Percentiles rank a stretch among this genome's conserved stretches.
phyloP scores from a whole-genome alignment of 2,113 vertebrate genomes.

The Chionomys nivalis region DNA sequence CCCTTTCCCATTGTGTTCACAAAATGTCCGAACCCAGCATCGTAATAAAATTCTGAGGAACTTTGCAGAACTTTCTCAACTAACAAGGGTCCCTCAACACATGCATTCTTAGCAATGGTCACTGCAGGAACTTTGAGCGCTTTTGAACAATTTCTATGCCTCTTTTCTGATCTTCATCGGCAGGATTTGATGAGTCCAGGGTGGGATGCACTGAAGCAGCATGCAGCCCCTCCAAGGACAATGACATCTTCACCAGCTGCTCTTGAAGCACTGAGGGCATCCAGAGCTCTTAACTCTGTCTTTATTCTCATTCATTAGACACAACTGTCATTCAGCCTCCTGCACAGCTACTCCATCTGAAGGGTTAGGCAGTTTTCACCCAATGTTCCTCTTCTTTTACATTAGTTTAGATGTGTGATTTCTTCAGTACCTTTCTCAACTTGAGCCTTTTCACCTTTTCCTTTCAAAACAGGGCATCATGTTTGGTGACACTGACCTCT shows the following conservation, averaged over 20 bases:
- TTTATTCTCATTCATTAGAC: not conserved
- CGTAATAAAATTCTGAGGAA: not conserved
- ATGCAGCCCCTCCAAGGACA: not conserved
- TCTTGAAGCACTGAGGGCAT: not conserved
- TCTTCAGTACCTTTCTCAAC: not conserved
- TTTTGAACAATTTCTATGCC: not conserved
- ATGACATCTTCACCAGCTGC: not conserved
- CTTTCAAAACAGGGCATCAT: not conserved
- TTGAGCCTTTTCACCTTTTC: not conserved
- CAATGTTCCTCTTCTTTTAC: not conserved
- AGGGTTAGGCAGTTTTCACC: not conserved
- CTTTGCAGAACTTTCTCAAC: not conserved
- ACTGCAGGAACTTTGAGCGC: not conserved
- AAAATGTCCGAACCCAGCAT: too few relatives aligned
- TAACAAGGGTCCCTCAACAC: not conserved
- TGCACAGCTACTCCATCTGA: not conserved
- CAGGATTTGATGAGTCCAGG: not conserved
- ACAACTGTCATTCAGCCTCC: not conserved
- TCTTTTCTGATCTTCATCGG: not conserved
- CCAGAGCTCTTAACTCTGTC: not conserved
- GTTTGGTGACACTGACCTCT: not conserved
- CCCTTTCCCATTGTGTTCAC: not conserved
- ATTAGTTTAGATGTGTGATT: not conserved
- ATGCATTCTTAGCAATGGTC: not conserved
- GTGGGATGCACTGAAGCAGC: not conserved